These are phyloP conservation scores for Falco naumanni DNA, from an alignment of 2,797 vertebrate genomes.

Conservation along the genomic window DNA sequence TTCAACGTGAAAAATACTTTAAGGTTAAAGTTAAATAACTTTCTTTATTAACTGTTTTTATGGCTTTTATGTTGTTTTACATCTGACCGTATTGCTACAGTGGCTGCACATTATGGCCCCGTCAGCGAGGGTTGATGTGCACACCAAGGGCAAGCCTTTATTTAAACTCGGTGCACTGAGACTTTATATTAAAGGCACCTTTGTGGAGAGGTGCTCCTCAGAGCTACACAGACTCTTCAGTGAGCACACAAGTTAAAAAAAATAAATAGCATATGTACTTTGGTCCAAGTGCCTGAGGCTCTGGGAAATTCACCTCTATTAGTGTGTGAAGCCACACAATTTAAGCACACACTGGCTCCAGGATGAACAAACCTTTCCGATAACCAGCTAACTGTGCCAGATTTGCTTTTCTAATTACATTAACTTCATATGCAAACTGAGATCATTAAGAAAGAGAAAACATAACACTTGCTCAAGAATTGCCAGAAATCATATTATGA, in stretches of 20 bases:
- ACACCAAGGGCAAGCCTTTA: neutral
- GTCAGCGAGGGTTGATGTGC: neutral
- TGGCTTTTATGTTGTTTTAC: neutral
- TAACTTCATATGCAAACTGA: neutral
- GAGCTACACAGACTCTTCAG: neutral
- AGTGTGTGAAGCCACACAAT: neutral
- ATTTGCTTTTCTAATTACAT: neutral
- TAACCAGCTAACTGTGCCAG: neutral
- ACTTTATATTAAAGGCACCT: neutral
- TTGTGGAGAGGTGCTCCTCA: neutral
- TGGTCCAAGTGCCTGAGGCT: neutral
- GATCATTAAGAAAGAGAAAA: neutral
- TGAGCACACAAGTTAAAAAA: neutral
- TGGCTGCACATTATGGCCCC: neutral
- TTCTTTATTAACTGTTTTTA: conserved; percentile 25
- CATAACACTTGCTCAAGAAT: neutral
- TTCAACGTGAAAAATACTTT: neutral
- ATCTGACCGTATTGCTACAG: neutral
- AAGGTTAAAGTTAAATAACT: conserved; percentile 7
- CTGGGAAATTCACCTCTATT: neutral
- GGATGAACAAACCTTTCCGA: neutral
- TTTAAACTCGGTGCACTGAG: neutral
- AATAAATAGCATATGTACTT: neutral
- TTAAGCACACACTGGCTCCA: neutral
- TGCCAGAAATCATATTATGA: neutral